These are phyloP conservation scores for Subacronicta megacephala DNA, from an alignment of 2,888 invertebrate species.

Conservation along the genomic window DNA sequence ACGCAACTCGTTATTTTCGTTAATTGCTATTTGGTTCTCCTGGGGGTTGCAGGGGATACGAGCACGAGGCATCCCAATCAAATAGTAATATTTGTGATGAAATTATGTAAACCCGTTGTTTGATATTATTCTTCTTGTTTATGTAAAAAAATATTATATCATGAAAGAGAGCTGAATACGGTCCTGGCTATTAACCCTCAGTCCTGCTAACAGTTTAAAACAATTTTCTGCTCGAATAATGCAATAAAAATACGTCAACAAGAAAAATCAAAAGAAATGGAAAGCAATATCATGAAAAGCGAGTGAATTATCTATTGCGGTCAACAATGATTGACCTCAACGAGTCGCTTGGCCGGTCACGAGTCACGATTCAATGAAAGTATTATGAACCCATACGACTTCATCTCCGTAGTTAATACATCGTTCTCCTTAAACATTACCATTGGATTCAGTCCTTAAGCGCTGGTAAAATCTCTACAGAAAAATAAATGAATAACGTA, in stretches of 20 bases:
- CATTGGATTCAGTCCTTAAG: neutral
- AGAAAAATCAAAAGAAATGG: slow-evolving; percentile 53
- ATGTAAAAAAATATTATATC: no score
- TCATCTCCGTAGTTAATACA: slow-evolving; percentile 14
- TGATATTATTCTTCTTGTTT: no score
- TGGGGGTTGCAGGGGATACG: no score
- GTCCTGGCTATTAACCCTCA: no score
- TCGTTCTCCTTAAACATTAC: neutral
- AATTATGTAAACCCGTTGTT: no score
- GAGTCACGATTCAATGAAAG: slow-evolving; percentile 59
- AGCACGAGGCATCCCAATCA: no score
- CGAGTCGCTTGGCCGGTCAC: slow-evolving; percentile 23
- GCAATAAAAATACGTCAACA: neutral
- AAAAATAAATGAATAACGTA: neutral
- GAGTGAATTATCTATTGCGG: slow-evolving; percentile 55
- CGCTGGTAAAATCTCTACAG: neutral
- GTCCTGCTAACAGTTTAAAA: no score
- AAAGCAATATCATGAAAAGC: slow-evolving; percentile 55
- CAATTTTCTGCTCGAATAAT: neutral
- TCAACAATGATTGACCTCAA: slow-evolving; percentile 53
- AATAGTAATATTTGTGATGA: no score
- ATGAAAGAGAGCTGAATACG: no score
- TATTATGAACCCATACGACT: slow-evolving; percentile 27
- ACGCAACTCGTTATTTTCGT: no score
- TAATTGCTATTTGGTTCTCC: no score